Evolutionary conservation across 2,888 invertebrate species (phyloP).

Genomic region (Itoplectis maculator): DNA sequence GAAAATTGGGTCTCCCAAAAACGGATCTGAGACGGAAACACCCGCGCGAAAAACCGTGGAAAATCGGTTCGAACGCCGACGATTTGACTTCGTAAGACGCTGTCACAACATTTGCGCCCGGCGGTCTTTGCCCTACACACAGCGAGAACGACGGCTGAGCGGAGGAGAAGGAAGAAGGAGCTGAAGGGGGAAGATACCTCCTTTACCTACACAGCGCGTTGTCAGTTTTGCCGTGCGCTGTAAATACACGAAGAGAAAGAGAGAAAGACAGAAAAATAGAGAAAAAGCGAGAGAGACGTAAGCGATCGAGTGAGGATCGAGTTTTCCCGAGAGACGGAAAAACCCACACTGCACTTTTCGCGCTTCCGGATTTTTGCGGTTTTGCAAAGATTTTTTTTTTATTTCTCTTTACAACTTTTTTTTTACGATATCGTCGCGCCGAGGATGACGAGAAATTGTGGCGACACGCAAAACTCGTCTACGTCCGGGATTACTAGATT

Average conservation of each 20-base stretch:
- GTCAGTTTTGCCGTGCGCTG: too few species aligned
- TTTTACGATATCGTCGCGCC: background rate
- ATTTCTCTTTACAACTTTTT: background rate
- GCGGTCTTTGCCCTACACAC: constrained; percentile 19
- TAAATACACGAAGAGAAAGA: too few species aligned
- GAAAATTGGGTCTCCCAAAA: constrained; percentile 27
- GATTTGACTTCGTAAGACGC: constrained; percentile 64
- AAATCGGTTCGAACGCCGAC: constrained; percentile 49
- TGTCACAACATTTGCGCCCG: constrained; percentile 64
- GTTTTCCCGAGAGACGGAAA: constrained; percentile 26
- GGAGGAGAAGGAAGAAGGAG: too few species aligned
- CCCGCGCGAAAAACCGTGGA: constrained; percentile 50
- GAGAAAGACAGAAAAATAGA: background rate
- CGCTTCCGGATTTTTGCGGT: constrained; percentile 1
- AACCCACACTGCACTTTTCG: constrained; percentile 5
- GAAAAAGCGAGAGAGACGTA: constrained; percentile 7
- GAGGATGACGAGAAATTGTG: constrained; percentile 20
- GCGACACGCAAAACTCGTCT: constrained; percentile 45
- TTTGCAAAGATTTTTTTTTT: constrained; percentile 16
- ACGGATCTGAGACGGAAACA: constrained; percentile 35
- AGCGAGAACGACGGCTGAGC: too few species aligned
- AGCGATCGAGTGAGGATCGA: constrained; percentile 17
- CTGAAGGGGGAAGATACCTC: too few species aligned
- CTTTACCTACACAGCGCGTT: too few species aligned
- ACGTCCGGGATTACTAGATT: constrained; percentile 41